Evolutionary conservation across 2,113 vertebrate species (phyloP).

Genomic region (Danionella cerebrum): DNA sequence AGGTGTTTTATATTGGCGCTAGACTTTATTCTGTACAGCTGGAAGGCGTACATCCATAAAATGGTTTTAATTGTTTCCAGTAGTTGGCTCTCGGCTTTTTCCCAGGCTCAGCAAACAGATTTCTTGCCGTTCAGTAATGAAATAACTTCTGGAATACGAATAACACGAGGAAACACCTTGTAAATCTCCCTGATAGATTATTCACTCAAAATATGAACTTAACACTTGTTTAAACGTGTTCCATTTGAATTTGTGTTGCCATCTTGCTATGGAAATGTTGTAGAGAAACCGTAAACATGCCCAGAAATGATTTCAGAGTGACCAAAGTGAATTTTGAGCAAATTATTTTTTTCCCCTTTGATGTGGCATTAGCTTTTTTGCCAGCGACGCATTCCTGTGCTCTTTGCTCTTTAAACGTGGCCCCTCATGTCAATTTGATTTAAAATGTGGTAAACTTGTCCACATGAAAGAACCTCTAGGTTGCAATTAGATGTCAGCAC

Average conservation of each 20-base stretch:
- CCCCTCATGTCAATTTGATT: constrained; percentile 29
- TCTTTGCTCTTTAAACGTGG: not conserved
- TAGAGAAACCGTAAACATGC: not conserved
- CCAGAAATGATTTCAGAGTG: not conserved
- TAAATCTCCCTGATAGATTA: not conserved
- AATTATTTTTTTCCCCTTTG: not conserved
- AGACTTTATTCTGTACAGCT: constrained; percentile 33
- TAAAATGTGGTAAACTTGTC: constrained; percentile 17
- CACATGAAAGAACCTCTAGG: constrained; percentile 18
- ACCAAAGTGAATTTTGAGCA: not conserved
- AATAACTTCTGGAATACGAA: not conserved
- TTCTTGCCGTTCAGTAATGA: not conserved
- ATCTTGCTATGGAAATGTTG: not conserved
- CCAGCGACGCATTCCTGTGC: constrained; percentile 4
- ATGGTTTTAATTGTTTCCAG: constrained; percentile 51
- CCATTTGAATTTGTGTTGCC: not conserved
- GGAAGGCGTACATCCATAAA: constrained; percentile 33
- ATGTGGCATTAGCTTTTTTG: constrained; percentile 14
- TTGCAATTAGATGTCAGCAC: constrained; percentile 1
- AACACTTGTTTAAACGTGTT: too few relatives aligned
- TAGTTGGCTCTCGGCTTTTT: constrained; percentile 29
- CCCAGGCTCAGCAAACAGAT: not conserved
- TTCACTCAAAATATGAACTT: too few relatives aligned
- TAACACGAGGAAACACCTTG: not conserved
- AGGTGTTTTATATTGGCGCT: constrained; percentile 37